phyloP scores from a whole-genome alignment of 1,140 invertebrate species.

The Aphelinus certus region DNA sequence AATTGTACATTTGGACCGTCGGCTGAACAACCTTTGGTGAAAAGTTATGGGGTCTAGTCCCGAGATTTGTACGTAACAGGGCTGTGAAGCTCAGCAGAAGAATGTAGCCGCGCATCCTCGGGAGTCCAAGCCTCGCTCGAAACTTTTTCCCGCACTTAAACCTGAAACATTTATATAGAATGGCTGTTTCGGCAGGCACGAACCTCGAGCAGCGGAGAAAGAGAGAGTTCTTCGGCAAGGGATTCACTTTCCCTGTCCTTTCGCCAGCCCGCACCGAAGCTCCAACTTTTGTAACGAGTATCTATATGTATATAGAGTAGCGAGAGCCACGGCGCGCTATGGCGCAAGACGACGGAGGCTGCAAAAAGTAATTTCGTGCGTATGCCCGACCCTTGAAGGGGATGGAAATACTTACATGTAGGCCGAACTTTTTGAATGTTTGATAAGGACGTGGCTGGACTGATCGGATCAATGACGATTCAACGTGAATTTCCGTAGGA shows the following conservation, averaged over 20 bases:
- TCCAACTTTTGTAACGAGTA: slow-evolving; percentile 13
- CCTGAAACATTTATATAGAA: slow-evolving; percentile 27
- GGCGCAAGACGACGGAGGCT: slow-evolving; percentile 8
- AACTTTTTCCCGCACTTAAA: neutral
- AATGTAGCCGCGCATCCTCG: neutral
- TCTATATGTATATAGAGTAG: too few relatives aligned
- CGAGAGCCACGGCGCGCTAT: neutral
- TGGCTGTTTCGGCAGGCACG: neutral
- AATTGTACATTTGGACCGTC: neutral
- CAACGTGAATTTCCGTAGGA: neutral
- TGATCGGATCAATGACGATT: neutral
- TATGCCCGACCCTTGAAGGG: neutral
- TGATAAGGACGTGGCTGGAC: neutral
- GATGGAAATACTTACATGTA: neutral
- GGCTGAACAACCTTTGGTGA: neutral
- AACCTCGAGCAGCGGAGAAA: neutral
- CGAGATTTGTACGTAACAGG: too few relatives aligned
- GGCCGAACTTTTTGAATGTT: slow-evolving; percentile 29
- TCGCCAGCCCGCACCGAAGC: neutral
- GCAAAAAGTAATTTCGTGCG: slow-evolving; percentile 22
- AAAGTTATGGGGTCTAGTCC: neutral
- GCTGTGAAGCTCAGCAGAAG: neutral
- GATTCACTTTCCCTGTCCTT: slow-evolving; percentile 19
- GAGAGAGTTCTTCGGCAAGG: neutral
- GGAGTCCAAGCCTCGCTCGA: neutral